phyloP scores from a whole-genome alignment of 2,888 invertebrate species.

The Matsumyia berberina region DNA sequence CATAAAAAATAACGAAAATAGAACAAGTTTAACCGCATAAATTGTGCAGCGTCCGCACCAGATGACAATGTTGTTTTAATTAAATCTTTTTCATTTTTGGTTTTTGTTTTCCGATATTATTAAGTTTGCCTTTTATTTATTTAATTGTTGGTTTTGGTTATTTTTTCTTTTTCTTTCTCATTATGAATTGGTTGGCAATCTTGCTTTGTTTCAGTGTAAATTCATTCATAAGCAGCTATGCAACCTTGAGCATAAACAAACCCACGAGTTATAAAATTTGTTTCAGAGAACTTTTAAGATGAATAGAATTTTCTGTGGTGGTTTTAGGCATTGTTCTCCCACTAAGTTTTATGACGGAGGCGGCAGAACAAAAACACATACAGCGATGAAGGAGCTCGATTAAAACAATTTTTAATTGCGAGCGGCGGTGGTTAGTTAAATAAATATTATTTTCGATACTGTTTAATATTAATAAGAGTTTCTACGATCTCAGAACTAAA shows the following conservation, averaged over 20 bases:
- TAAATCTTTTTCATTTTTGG: not conserved
- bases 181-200: slow-evolving; percentile 1
- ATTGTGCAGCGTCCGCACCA: slow-evolving; percentile 37
- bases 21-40: slow-evolving; percentile 28
- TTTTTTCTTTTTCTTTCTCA: not conserved
- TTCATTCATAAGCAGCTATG: slow-evolving; percentile 2
- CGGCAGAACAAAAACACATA: not conserved
- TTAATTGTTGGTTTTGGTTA: slow-evolving; percentile 6
- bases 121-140: slow-evolving; percentile 23
- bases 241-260: slow-evolving; percentile 4
- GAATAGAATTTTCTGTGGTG: slow-evolving; percentile 6
- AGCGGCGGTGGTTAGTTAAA: too few relatives aligned
- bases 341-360: not conserved
- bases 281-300: slow-evolving; percentile 19
- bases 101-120: not conserved
- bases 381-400: not conserved
- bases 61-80: slow-evolving; percentile 28
- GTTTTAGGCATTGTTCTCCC: slow-evolving; percentile 30
- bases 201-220: slow-evolving; percentile 26
- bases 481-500: too few relatives aligned
- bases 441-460: too few relatives aligned
- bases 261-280: slow-evolving; percentile 25
- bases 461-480: too few relatives aligned
- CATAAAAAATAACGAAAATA: slow-evolving; percentile 5
- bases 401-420: not conserved